Base-by-base conservation (phyloP, 1,140 invertebrate species). In the Steinernema khuongi region DNA sequence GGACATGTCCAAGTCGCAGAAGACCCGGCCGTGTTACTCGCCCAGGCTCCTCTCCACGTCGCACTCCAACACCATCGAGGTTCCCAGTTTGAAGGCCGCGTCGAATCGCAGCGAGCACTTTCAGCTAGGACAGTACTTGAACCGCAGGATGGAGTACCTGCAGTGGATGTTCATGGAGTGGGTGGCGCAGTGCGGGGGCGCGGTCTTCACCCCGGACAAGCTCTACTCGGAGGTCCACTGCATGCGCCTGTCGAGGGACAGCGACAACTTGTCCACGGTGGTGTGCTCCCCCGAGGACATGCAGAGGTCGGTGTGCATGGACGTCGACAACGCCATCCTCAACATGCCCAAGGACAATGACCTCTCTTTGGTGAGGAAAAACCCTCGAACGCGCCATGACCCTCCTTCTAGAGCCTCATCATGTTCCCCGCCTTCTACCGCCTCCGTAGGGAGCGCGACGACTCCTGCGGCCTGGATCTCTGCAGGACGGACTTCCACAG, bases 361-460 rank as follows among this genome's bases (percentile, higher is more conserved):
- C n/a, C n/a, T n/a, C n/a, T n/a, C n/a, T n/a, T n/a, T n/a, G n/a
- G n/a, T n/a, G n/a, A n/a, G n/a, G n/a, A n/a, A n/a, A n/a, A n/a
- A n/a, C n/a, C n/a, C n/a, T n/a, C n/a, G n/a, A n/a, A n/a, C n/a
- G n/a, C n/a, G n/a, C n/a, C n/a, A n/a, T n/a, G n/a, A n/a, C n/a
- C n/a, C n/a, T n/a, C 50, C 4, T 60, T 60, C 22, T 26, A 60
- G 50, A 60, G 50, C 50, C 26, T 60, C 4, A n/a, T 60, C 19
- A 60, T 60, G 50, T 17, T 60, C 50, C 50, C 50, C 19, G 50
- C 26, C 7, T 60, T 60, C 19, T 60, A 60, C 50, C 50, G 50
- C 26, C 50, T 22, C 26, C 50, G 26, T 4, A 11, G 14, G 50
- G 26, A 60, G 4, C 4, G 50, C 19, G 7, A 60, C 11, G 22